These are phyloP conservation scores for Drosophila fulvimacula DNA, from an alignment of 2,888 invertebrate genomes.

Conservation along the genomic window DNA sequence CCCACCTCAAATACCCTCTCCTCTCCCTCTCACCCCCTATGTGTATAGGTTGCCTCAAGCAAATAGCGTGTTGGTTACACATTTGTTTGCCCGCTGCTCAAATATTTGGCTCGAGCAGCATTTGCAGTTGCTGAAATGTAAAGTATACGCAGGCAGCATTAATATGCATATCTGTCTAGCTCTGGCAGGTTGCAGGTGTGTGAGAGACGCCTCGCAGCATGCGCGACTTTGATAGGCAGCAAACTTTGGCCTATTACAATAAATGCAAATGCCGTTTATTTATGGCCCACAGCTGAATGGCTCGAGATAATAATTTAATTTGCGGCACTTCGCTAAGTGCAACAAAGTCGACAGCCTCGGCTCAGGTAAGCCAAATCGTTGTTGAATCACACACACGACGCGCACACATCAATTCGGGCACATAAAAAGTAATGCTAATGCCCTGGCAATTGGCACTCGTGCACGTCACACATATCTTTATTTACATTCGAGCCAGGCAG, in stretches of 20 bases:
- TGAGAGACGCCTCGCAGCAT: conserved; percentile 64
- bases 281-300: conserved; percentile 55
- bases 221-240: conserved; percentile 63
- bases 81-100: conserved; percentile 75
- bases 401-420: conserved; percentile 55
- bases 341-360: conserved; percentile 50
- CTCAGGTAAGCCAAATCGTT: conserved; percentile 10
- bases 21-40: background rate
- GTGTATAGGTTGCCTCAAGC: conserved; percentile 67
- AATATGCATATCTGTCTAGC: conserved; percentile 65
- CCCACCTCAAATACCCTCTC: background rate
- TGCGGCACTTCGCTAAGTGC: conserved; percentile 55
- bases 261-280: conserved; percentile 72
- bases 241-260: conserved; percentile 70
- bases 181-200: conserved; percentile 40
- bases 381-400: conserved; percentile 22
- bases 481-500: conserved; percentile 42
- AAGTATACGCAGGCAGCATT: conserved; percentile 71
- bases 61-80: conserved; percentile 79
- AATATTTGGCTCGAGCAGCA: conserved; percentile 70
- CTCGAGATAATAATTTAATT: conserved; percentile 76
- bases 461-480: conserved; percentile 54
- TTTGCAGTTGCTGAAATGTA: conserved; percentile 69
- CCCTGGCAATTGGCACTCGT: conserved; percentile 55
- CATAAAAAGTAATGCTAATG: conserved; percentile 71